Evolutionary conservation across 2,797 vertebrate species (phyloP).

Genomic region (Lacerta agilis): DNA sequence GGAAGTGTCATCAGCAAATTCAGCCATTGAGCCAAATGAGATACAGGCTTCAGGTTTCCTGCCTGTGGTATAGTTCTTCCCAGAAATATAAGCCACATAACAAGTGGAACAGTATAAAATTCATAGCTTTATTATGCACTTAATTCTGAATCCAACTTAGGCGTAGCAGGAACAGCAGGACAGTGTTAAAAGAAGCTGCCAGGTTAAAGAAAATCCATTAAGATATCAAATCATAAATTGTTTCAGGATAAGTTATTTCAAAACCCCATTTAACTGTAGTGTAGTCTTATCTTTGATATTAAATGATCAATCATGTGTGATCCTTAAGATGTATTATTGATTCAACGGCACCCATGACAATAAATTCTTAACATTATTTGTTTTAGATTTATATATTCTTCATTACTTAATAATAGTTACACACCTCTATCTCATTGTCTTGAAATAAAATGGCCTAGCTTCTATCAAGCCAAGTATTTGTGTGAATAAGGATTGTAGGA

Average conservation of each 20-base stretch:
- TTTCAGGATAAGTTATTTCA: constrained; percentile 46
- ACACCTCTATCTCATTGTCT: neutral
- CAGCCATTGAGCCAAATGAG: neutral
- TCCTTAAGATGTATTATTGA: constrained; percentile 41
- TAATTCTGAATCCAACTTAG: neutral
- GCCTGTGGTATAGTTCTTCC: neutral
- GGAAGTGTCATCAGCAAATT: neutral
- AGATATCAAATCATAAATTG: neutral
- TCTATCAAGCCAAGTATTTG: constrained; percentile 20
- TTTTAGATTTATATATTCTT: constrained; percentile 48
- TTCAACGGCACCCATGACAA: neutral
- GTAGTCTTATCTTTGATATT: constrained; percentile 47
- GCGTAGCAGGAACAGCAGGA: neutral
- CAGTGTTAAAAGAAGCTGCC: constrained; percentile 16
- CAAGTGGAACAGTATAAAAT: constrained; percentile 16
- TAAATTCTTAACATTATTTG: constrained; percentile 28
- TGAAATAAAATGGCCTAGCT: neutral
- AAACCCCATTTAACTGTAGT: constrained; percentile 7
- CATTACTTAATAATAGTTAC: constrained; percentile 22
- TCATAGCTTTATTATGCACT: neutral
- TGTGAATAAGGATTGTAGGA: neutral
- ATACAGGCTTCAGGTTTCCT: neutral
- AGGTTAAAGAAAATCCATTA: constrained; percentile 41
- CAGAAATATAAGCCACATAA: neutral
- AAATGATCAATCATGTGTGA: constrained; percentile 58